Percentiles rank a stretch among this genome's conserved stretches.
phyloP scores from a whole-genome alignment of 2,797 vertebrate genomes.

The Acridotheres tristis region DNA sequence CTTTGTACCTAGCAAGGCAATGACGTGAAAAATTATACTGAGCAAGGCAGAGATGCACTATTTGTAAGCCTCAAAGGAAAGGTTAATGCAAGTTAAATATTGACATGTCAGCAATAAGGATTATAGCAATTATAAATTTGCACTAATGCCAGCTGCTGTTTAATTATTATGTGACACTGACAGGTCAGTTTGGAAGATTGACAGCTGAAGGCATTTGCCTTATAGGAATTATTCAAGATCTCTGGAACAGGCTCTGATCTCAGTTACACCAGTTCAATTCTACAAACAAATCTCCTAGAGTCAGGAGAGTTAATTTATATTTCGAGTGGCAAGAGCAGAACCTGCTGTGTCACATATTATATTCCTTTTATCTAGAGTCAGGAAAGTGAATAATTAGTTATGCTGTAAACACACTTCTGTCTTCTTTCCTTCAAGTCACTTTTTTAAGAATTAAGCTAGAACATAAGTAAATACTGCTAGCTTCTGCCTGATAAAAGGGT shows the following conservation, averaged over 20 bases:
- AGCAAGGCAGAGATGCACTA: conserved; percentile 72
- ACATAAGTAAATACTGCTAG: neutral
- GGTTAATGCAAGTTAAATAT: conserved; percentile 84
- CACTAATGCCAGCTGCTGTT: conserved; percentile 57
- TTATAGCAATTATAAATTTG: conserved; percentile 79
- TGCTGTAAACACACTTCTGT: neutral
- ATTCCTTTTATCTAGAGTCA: neutral
- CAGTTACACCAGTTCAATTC: neutral
- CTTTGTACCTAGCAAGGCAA: conserved; percentile 70
- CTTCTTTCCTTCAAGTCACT: neutral
- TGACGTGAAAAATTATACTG: conserved; percentile 78
- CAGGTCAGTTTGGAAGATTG: conserved; percentile 60
- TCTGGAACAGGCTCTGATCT: neutral
- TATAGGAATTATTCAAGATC: conserved; percentile 26
- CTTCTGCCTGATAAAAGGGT: neutral
- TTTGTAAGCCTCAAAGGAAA: conserved; percentile 79
- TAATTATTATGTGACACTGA: conserved; percentile 72
- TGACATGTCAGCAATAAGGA: conserved; percentile 80
- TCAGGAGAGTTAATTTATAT: neutral
- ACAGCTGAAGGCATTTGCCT: conserved; percentile 54
- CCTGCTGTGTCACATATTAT: neutral
- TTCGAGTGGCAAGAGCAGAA: neutral
- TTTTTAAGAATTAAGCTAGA: neutral
- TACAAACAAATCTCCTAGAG: neutral
- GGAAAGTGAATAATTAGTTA: neutral